These are phyloP conservation scores for Borostomias antarcticus DNA, from an alignment of 2,797 vertebrate genomes.

Conservation along the genomic window DNA sequence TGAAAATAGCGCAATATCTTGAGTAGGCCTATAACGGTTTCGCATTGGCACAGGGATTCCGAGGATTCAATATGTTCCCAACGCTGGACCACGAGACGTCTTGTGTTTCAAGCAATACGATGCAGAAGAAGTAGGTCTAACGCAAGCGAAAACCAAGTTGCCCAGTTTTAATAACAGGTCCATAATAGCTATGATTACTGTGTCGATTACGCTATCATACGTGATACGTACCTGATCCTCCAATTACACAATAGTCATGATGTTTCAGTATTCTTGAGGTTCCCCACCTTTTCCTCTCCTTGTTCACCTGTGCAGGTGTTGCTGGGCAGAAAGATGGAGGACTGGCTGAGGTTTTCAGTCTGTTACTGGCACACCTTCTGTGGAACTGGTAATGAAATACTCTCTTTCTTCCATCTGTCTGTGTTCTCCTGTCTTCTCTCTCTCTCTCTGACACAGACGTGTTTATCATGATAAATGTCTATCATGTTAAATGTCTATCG, in stretches of 20 bases:
- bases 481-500: no score
- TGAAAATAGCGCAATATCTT: no score
- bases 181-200: neutral
- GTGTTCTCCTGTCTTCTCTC: no score
- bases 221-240: no score
- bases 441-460: no score
- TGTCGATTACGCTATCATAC: neutral
- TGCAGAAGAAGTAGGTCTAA: constrained; percentile 57
- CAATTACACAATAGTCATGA: neutral
- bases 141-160: neutral
- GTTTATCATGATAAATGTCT: neutral
- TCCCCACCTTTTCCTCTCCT: neutral
- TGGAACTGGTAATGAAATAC: constrained; percentile 63
- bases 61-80: constrained; percentile 59
- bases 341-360: constrained; percentile 75
- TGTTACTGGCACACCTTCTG: constrained; percentile 75
- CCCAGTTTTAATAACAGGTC: neutral
- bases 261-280: neutral
- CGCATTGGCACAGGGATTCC: constrained; percentile 51
- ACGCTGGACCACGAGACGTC: constrained; percentile 52
- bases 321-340: constrained; percentile 70
- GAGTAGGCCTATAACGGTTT: no score
- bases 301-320: constrained; percentile 50
- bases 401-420: no score
- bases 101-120: constrained; percentile 72